Evolutionary conservation across 2,888 invertebrate species (phyloP).

Genomic region (Griposia aprilina): DNA sequence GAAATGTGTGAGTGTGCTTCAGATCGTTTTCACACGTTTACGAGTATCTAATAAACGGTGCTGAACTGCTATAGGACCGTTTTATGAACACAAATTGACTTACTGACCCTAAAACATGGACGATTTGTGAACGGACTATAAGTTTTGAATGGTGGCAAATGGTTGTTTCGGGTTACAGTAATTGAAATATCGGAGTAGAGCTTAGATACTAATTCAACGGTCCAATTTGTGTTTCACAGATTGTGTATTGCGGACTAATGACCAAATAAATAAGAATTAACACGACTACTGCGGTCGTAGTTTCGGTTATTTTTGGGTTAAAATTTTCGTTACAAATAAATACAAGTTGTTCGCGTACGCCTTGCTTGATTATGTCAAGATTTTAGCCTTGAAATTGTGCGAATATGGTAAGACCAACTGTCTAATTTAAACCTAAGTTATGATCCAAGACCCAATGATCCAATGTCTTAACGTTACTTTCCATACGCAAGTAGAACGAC

Average conservation of each 20-base stretch:
- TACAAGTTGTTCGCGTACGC: neutral
- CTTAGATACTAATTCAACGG: slow-evolving; percentile 23
- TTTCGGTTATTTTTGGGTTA: neutral
- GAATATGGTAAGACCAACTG: neutral
- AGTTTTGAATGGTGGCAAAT: slow-evolving; percentile 42
- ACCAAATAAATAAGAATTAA: slow-evolving; percentile 40
- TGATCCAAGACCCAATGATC: no score
- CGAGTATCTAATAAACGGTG: slow-evolving; percentile 43
- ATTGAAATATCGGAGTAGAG: slow-evolving; percentile 50
- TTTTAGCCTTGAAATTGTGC: neutral
- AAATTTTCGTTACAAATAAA: neutral
- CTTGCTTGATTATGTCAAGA: neutral
- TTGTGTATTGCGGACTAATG: slow-evolving; percentile 25
- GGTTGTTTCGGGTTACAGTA: slow-evolving; percentile 26
- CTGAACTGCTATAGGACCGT: slow-evolving; percentile 34
- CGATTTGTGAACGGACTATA: slow-evolving; percentile 35
- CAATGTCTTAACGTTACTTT: neutral
- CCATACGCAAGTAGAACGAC: neutral
- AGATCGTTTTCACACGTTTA: slow-evolving; percentile 56
- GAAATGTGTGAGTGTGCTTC: slow-evolving; percentile 39
- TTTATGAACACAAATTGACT: slow-evolving; percentile 56
- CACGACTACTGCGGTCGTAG: neutral
- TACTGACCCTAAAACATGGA: slow-evolving; percentile 45
- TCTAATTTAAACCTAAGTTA: neutral
- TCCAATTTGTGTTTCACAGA: slow-evolving; percentile 36